phyloP scores from a whole-genome alignment of 2,113 vertebrate genomes.

The Meleagris gallopavo region DNA sequence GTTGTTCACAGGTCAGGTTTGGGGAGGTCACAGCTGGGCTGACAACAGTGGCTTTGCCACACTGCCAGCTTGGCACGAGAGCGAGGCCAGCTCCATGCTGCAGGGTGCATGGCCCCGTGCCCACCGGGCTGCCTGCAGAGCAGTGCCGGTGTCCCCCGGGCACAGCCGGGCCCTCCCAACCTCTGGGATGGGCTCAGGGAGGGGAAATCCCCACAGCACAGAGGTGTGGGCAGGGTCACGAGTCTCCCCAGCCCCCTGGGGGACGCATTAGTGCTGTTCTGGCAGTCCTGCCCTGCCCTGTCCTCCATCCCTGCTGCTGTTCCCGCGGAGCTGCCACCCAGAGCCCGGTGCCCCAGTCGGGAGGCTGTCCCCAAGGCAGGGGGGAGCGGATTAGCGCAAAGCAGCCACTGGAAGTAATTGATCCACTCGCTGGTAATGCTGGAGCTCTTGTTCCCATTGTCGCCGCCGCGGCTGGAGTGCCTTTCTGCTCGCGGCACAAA shows the following conservation, averaged over 20 bases:
- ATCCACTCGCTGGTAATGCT: slow-evolving; percentile 48
- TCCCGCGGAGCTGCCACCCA: neutral
- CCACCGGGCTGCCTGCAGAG: neutral
- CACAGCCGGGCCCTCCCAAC: neutral
- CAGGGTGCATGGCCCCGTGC: fast-evolving
- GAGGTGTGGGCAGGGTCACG: fast-evolving
- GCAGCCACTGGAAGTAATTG: slow-evolving; percentile 74
- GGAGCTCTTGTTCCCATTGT: slow-evolving; percentile 70
- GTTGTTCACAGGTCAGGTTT: neutral
- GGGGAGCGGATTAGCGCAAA: slow-evolving; percentile 48
- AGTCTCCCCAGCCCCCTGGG: neutral
- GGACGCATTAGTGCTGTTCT: neutral
- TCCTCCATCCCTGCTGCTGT: neutral
- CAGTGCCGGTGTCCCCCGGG: fast-evolving
- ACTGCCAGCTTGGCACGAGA: neutral
- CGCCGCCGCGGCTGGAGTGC: neutral
- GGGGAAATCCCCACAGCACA: neutral
- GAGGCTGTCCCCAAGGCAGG: neutral
- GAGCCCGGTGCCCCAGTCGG: neutral
- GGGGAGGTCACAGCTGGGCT: fast-evolving
- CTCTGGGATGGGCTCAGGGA: neutral
- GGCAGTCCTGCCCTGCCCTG: fast-evolving
- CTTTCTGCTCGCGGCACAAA: neutral
- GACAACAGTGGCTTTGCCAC: neutral
- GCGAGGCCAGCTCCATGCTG: fast-evolving